A percentile compares a stretch with the other conserved stretches of the same genome.
These are phyloP conservation scores for Neodiprion pinetum DNA, from an alignment of 1,140 invertebrate genomes.

Conservation along the genomic window DNA sequence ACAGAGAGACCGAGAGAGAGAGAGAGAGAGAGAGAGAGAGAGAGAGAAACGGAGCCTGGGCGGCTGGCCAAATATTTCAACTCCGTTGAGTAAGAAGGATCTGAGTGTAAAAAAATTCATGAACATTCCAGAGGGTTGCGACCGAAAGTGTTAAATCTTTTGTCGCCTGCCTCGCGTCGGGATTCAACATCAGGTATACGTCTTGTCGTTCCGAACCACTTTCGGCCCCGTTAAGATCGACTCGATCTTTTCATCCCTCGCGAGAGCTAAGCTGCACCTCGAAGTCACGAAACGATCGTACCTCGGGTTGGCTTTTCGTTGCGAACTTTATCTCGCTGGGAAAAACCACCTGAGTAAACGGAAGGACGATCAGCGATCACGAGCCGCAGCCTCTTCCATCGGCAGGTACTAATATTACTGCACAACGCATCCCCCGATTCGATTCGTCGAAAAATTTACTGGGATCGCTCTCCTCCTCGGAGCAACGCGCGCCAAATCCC, in stretches of 20 bases:
- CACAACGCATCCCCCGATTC: no score
- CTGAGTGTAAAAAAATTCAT: background rate
- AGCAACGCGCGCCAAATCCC: constrained; percentile 3
- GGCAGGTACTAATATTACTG: no score
- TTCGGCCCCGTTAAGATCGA: background rate
- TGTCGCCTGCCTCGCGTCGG: background rate
- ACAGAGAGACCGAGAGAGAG: no score
- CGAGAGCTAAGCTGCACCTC: no score
- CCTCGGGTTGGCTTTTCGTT: no score
- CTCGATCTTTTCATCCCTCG: no score
- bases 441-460: background rate
- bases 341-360: no score
- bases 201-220: background rate
- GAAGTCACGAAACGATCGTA: no score
- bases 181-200: no score
- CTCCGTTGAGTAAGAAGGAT: background rate
- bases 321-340: no score
- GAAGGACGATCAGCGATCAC: no score
- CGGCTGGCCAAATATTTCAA: background rate
- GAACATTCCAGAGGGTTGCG: background rate
- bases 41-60: background rate
- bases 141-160: background rate
- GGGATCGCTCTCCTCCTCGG: background rate
- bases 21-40: background rate
- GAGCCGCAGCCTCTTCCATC: no score